Evolutionary conservation across 1,140 invertebrate genomes (phyloP), one percentile per base, ranked within the genome.

Genomic region (Sarcophaga peregrina): DNA sequence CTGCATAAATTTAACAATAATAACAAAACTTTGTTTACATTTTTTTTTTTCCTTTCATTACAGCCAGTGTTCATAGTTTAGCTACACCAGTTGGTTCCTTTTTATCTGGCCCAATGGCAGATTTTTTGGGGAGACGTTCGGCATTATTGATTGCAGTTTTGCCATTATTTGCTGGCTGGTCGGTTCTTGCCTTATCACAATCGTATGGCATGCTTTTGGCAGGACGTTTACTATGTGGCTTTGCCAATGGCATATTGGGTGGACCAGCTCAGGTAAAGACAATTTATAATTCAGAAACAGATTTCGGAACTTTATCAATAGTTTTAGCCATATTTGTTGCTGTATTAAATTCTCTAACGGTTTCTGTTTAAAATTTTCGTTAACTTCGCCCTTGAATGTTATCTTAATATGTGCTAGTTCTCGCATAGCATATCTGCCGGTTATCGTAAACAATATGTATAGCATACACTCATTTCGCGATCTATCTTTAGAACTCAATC

Each of bases 181-280:
- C 93, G 20, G 87, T 93, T 6, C 92, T 95, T 83, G 93, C 93
- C 10, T 91, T 94, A 15, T 91, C 94, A 0, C 87, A 90, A 5
- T 92, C 92, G 80, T 91, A 94, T 83, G 86, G 90, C 0, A 83
- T 92, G n/a, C 86, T 95, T 50, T 86, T 95, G 11, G 86, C 93
- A 15, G 95, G 94, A 4, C 92, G 95, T 83, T 88, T 95, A 15
- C 87, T 95, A 3, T 94, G 93, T 80, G 95, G 95, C 76, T 92
- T 95, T 82, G 92, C 94, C 1, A 94, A 95, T 5, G 95, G 95
- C 54, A 91, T 95, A 74, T 91, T 94, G 82, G 93, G 93, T 6
- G 94, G 94, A 74, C 93, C 94, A 25, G 91, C 91, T 17, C 94
- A 95, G 92, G 94, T 95, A 90, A 68, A 1, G 6, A n/a, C 17